phyloP scores from a whole-genome alignment of 2,797 vertebrate species.

The Trachurus trachurus region DNA sequence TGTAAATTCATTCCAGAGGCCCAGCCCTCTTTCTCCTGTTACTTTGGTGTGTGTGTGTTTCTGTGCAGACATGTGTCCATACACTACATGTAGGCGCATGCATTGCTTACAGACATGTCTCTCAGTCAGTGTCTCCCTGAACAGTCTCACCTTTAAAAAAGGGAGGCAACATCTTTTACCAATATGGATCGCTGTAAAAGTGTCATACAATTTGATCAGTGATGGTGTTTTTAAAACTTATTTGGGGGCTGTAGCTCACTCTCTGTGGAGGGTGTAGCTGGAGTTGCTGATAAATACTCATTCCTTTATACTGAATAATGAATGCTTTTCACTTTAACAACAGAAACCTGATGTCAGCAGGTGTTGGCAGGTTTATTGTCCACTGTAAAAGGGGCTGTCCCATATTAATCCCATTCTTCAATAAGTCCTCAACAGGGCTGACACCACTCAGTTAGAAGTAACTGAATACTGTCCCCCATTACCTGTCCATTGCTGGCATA shows the following conservation, averaged over 20 bases:
- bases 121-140: background rate
- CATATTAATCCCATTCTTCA: background rate
- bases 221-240: no score
- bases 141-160: background rate
- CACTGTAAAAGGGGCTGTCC: background rate
- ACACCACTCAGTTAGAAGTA: slow-evolving; percentile 2
- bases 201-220: no score
- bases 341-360: no score
- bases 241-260: no score
- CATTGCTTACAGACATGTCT: background rate
- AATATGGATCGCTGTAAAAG: background rate
- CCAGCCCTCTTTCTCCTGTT: slow-evolving; percentile 14
- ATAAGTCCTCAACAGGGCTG: background rate
- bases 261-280: background rate
- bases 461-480: background rate
- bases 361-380: background rate
- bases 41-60: background rate
- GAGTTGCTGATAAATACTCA: background rate
- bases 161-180: background rate
- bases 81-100: background rate
- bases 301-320: background rate
- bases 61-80: background rate
- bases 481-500: background rate
- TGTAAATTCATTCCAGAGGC: slow-evolving; percentile 24
- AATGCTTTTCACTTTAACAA: no score